These are phyloP conservation scores for Rosalia funebris DNA, from an alignment of 2,888 invertebrate genomes.

Conservation along the genomic window DNA sequence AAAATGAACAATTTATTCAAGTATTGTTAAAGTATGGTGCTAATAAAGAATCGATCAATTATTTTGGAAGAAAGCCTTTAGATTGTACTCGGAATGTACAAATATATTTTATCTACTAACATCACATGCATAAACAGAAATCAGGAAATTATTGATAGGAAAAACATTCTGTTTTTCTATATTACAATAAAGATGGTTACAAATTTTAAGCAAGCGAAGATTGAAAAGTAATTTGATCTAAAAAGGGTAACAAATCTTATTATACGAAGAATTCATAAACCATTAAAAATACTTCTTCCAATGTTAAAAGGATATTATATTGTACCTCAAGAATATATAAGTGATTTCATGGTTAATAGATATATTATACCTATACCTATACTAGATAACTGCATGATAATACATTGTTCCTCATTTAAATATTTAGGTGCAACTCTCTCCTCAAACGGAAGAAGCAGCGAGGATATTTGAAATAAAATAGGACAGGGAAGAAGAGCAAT, in stretches of 20 bases:
- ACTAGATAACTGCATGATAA: too few relatives aligned
- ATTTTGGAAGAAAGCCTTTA: conserved; percentile 55
- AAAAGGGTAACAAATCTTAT: conserved; percentile 52
- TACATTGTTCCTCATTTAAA: too few relatives aligned
- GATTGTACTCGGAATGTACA: conserved; percentile 38
- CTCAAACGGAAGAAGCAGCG: too few relatives aligned
- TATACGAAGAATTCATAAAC: conserved; percentile 46
- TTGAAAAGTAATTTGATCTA: conserved; percentile 44
- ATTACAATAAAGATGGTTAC: conserved; percentile 42
- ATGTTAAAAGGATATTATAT: conserved; percentile 53
- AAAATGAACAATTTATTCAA: conserved; percentile 60
- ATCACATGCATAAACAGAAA: conserved; percentile 12
- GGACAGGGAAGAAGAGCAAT: too few relatives aligned
- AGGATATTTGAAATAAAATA: too few relatives aligned
- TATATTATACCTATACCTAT: conserved; percentile 44
- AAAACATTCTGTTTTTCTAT: conserved; percentile 44
- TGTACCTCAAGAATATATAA: conserved; percentile 49
- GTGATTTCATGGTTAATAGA: conserved; percentile 41
- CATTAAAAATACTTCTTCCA: conserved; percentile 51
- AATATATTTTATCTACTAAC: conserved; percentile 23
- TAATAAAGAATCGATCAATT: conserved; percentile 57
- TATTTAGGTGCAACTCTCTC: too few relatives aligned
- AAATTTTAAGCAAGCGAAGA: conserved; percentile 41
- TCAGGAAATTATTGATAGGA: conserved; percentile 35
- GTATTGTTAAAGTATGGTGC: conserved; percentile 68